A percentile compares a stretch with the other conserved stretches of the same genome.
Evolutionary conservation across 2,113 vertebrate species (phyloP).

Genomic region (Chaenogobius annularis): DNA sequence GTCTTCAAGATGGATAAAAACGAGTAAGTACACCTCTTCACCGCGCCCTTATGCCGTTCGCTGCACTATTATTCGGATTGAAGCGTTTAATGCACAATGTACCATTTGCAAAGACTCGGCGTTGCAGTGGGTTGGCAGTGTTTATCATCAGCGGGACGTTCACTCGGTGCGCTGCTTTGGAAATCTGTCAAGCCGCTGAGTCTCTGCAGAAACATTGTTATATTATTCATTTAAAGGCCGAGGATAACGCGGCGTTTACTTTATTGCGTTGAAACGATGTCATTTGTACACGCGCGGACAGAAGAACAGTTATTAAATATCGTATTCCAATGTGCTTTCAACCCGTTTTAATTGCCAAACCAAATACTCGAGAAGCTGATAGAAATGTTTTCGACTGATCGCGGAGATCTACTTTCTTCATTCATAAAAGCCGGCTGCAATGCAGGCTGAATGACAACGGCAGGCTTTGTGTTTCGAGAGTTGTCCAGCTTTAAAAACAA

Average conservation of each 20-base stretch:
- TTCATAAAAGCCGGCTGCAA: conserved; percentile 56
- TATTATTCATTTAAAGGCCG: background rate
- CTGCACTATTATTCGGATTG: background rate
- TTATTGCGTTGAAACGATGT: conserved; percentile 21
- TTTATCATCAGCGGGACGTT: conserved; percentile 53
- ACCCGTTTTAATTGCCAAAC: background rate
- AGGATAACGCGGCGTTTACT: conserved; percentile 1
- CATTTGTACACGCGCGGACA: conserved; percentile 10
- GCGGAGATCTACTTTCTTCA: conserved; percentile 50
- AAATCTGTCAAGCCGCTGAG: conserved; percentile 34
- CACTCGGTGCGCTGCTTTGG: conserved; percentile 45
- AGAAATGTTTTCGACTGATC: conserved; percentile 22
- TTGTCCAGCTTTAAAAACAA: background rate
- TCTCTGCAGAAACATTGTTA: background rate
- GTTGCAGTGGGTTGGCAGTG: conserved; percentile 30
- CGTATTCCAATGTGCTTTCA: background rate
- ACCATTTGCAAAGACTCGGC: conserved; percentile 21
- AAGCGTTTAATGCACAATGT: conserved; percentile 8
- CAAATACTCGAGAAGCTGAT: conserved; percentile 11
- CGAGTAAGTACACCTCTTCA: conserved; percentile 76
- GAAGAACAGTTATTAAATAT: background rate
- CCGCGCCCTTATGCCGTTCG: background rate
- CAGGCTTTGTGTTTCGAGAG: conserved; percentile 34
- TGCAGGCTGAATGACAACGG: conserved; percentile 57
- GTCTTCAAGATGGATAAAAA: conserved; percentile 82